phyloP scores from a whole-genome alignment of 2,113 vertebrate species.

The Etia nguti region DNA sequence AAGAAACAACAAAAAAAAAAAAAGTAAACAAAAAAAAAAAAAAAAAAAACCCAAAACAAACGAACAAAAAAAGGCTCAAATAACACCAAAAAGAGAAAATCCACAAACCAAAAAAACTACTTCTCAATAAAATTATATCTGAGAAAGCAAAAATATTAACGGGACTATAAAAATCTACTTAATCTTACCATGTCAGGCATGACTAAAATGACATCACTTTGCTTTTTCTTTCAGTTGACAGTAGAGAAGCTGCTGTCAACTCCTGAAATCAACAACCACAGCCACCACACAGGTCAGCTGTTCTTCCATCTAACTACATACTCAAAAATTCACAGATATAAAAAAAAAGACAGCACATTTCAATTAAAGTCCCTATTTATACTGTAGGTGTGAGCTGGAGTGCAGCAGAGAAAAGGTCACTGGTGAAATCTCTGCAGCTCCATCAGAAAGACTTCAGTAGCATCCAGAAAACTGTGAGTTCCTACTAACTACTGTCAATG shows the following conservation, averaged over 20 bases:
- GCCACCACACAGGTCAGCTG: background rate
- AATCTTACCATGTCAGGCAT: background rate
- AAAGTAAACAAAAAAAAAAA: too few relatives aligned
- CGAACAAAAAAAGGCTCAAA: background rate
- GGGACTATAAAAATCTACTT: background rate
- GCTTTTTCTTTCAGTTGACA: conserved; percentile 8
- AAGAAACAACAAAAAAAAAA: background rate
- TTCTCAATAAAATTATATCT: background rate
- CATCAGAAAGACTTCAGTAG: conserved; percentile 86
- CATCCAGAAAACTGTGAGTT: conserved; percentile 82
- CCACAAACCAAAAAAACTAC: background rate
- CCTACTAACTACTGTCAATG: background rate
- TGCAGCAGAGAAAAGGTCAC: conserved; percentile 74
- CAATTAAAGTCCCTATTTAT: background rate
- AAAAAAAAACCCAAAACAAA: too few relatives aligned
- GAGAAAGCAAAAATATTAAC: background rate
- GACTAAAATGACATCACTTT: background rate
- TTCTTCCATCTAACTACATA: background rate
- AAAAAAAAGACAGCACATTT: background rate
- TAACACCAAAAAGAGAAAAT: background rate
- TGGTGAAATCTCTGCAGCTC: conserved; percentile 81
- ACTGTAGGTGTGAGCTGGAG: conserved; percentile 68
- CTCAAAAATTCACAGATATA: background rate
- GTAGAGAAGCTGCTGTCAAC: conserved; percentile 29
- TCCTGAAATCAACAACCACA: background rate